Evolutionary conservation across 2,888 invertebrate genomes (phyloP).

Genomic region (Lordiphosa fenestrarum): DNA sequence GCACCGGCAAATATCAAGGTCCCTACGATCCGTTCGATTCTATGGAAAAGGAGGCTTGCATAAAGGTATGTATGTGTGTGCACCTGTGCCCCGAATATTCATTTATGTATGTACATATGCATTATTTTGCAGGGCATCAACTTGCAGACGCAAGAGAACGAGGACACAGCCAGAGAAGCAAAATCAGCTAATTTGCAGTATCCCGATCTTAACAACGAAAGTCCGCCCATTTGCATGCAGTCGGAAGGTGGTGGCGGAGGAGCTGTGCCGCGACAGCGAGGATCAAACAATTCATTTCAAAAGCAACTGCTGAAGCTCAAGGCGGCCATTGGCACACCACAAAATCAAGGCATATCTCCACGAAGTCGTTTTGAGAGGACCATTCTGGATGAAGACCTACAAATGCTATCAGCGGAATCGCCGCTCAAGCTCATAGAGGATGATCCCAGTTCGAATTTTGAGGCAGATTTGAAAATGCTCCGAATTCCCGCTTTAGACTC

Average conservation of each 20-base stretch:
- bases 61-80: conserved; percentile 40
- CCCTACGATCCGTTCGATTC: conserved; percentile 61
- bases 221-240: conserved; percentile 45
- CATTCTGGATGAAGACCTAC: conserved; percentile 38
- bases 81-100: conserved; percentile 1
- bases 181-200: no score
- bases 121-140: background rate
- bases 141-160: background rate
- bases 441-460: conserved; percentile 44
- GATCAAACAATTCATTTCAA: conserved; percentile 32
- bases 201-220: conserved; percentile 37
- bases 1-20: conserved; percentile 39
- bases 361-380: conserved; percentile 24
- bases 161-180: background rate
- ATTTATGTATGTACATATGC: background rate
- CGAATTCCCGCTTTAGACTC: conserved; percentile 45
- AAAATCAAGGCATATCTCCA: conserved; percentile 7
- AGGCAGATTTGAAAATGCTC: conserved; percentile 45
- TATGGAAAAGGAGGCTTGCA: conserved; percentile 56
- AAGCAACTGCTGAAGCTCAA: conserved; percentile 50
- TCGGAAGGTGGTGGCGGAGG: conserved; percentile 4
- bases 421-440: conserved; percentile 53
- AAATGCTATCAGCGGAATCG: conserved; percentile 58
- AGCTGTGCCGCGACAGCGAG: conserved; percentile 9
- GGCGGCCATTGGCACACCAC: conserved; percentile 35